These are phyloP conservation scores for Odontamblyopus rebecca DNA, from an alignment of 2,797 vertebrate genomes.

Conservation along the genomic window DNA sequence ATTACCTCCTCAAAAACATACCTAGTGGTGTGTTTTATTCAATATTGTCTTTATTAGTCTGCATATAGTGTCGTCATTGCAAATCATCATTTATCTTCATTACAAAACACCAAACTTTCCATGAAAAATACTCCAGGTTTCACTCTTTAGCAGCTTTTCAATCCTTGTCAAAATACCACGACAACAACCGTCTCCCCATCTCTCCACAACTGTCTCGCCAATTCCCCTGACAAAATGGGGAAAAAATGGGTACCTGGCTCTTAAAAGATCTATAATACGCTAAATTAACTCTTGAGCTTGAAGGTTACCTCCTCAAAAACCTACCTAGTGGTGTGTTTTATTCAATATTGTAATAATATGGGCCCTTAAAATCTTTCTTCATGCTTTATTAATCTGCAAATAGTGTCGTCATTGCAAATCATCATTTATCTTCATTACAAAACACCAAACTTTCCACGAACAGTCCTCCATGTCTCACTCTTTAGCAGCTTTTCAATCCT, in stretches of 20 bases:
- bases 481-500: background rate
- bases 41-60: background rate
- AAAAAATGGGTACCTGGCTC: too few relatives aligned
- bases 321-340: too few relatives aligned
- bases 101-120: background rate
- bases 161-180: background rate
- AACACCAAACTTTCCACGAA: background rate
- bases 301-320: too few relatives aligned
- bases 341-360: too few relatives aligned
- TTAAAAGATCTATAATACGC: too few relatives aligned
- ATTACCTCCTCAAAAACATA: too few relatives aligned
- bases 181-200: background rate
- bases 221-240: background rate
- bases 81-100: background rate
- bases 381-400: background rate
- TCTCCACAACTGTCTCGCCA: background rate
- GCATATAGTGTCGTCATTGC: background rate
- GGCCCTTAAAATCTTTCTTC: too few relatives aligned
- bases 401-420: background rate
- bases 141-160: too few relatives aligned
- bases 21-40: too few relatives aligned
- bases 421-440: background rate
- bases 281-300: too few relatives aligned
- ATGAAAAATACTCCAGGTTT: background rate
- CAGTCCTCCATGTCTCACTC: background rate